Base-by-base conservation (phyloP, 1,140 invertebrate species). In the Daktulosphaira vitifoliae region DNA sequence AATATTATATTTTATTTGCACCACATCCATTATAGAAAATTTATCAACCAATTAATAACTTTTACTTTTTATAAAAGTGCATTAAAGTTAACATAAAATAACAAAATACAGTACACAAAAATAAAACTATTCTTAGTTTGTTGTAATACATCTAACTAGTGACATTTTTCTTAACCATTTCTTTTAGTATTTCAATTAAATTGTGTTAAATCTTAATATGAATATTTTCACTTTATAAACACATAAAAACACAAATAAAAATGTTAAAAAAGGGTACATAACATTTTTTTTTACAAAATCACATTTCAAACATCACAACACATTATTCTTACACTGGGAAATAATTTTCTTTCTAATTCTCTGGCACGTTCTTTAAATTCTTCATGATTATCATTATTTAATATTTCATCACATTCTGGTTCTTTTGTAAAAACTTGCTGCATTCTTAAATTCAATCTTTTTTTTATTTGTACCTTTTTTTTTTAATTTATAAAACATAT, bases 281-380 rank as follows among this genome's bases (percentile, higher is more conserved):
- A n/a, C n/a, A n/a, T n/a, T n/a, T 53, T 20, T 33, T 33, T 50
- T 65, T 38, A 65, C 37, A 62, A 37, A 20, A 51, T 38, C 23
- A 66, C 46, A 37, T 52, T 15, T 26, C 66, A 59, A 18, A 25
- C 2, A 25, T 53, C 22, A 51, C 25, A 46, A 62, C 56, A 48
- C 25, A 48, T 16, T 53, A 39, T 5, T 75, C 84, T 87, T 87
- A 87, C 85, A 73, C 84, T 83, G 73, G 84, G 81, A 52, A 86
- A 78, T 67, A 84, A 79, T 78, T 87, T 86, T 75, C 81, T 79
- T 74, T 89, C 87, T 71, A 90, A 76, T 70, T 84, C 80, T 81
- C 86, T 87, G 52, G 88, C 84, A 66, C 87, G 78, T 75, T 87
- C 84, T 75, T 86, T 81, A 74, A 88, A 88, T 74, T 86, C 79